A percentile compares a stretch with the other conserved stretches of the same genome.
Evolutionary conservation across 2,797 vertebrate species (phyloP).

Genomic region (Danionella dracula): DNA sequence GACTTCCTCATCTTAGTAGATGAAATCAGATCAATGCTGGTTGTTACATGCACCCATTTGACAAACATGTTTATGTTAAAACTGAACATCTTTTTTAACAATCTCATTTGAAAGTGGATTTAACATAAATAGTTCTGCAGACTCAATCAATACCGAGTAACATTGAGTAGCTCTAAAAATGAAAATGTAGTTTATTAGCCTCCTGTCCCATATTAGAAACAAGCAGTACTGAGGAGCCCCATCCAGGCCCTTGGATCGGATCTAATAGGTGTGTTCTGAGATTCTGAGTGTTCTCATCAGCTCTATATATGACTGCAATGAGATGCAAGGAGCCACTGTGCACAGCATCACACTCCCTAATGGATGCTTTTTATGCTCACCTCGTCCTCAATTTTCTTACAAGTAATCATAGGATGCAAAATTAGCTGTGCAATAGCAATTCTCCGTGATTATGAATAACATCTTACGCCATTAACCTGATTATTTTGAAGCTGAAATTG

Average conservation of each 20-base stretch:
- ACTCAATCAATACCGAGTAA: background rate
- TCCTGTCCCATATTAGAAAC: no score
- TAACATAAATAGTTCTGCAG: background rate
- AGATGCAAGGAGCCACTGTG: constrained; percentile 9
- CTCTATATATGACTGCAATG: no score
- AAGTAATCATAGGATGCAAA: constrained; percentile 21
- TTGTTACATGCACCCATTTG: background rate
- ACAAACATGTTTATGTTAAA: background rate
- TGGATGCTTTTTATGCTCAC: constrained; percentile 29
- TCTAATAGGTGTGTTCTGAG: background rate
- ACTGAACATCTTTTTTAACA: background rate
- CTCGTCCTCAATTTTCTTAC: constrained; percentile 7
- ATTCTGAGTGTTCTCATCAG: background rate
- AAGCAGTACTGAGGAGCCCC: no score
- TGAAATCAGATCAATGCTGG: background rate
- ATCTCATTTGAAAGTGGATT: no score
- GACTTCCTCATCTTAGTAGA: background rate
- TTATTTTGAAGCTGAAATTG: constrained; percentile 18
- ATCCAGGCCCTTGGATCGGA: no score
- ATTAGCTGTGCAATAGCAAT: constrained; percentile 4
- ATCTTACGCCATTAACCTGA: background rate
- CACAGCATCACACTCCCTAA: background rate
- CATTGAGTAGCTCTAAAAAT: no score
- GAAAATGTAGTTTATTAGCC: no score
- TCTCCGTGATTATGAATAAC: constrained; percentile 22